A percentile compares a stretch with the other conserved stretches of the same genome.
Evolutionary conservation across 2,888 invertebrate genomes (phyloP).

Genomic region (Acrobasis suavella): DNA sequence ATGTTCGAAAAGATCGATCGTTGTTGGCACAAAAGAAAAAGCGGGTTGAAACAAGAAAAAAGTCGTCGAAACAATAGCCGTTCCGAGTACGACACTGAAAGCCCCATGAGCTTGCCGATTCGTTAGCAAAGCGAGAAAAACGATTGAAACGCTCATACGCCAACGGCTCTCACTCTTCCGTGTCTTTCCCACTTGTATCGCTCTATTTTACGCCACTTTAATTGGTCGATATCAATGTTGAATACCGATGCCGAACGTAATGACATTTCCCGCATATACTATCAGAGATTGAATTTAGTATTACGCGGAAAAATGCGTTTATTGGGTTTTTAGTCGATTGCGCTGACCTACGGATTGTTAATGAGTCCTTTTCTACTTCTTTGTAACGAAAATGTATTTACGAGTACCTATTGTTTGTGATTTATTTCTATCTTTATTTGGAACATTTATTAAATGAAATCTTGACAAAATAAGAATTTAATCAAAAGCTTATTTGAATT

Average conservation of each 20-base stretch:
- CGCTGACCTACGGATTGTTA: too few species aligned
- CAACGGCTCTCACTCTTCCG: conserved; percentile 37
- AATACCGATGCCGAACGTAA: conserved; percentile 17
- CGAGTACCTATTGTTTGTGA: too few species aligned
- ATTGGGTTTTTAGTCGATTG: neutral
- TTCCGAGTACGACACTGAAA: conserved; percentile 55
- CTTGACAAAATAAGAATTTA: too few species aligned
- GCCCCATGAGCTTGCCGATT: conserved; percentile 59
- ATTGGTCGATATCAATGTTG: conserved; percentile 25
- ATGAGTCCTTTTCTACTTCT: too few species aligned
- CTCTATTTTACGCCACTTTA: conserved; percentile 31
- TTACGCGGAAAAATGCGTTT: neutral
- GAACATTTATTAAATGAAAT: too few species aligned
- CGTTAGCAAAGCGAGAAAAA: conserved; percentile 60
- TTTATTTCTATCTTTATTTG: too few species aligned
- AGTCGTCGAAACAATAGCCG: conserved; percentile 58
- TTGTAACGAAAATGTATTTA: too few species aligned
- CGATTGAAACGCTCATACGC: conserved; percentile 45
- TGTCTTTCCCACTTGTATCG: conserved; percentile 42
- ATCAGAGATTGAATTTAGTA: neutral
- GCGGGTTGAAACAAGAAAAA: conserved; percentile 45
- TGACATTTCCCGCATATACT: neutral
- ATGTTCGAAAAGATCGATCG: conserved; percentile 46
- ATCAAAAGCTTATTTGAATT: too few species aligned
- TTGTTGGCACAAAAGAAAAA: conserved; percentile 49